A percentile compares a stretch with the other conserved stretches of the same genome.
Evolutionary conservation across 2,888 invertebrate genomes (phyloP).

Genomic region (Pandemis corylana): DNA sequence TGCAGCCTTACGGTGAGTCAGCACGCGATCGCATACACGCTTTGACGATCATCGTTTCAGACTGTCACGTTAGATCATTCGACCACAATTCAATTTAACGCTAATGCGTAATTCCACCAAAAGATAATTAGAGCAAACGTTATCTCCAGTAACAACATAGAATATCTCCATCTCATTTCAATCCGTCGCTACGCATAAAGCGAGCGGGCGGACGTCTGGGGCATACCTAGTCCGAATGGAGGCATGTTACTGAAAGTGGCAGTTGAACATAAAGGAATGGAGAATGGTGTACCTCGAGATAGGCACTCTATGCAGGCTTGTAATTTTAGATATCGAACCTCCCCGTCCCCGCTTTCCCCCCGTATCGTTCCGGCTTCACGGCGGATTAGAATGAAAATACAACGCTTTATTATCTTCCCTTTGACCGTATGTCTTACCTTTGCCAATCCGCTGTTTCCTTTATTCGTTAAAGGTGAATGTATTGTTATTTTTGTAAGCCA

Average conservation of each 20-base stretch:
- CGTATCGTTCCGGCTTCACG: slow-evolving; percentile 65
- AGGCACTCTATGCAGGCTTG: slow-evolving; percentile 79
- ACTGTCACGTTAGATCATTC: slow-evolving; percentile 48
- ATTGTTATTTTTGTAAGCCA: slow-evolving; percentile 64
- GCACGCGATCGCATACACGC: slow-evolving; percentile 73
- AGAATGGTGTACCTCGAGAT: slow-evolving; percentile 73
- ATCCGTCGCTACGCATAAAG: slow-evolving; percentile 66
- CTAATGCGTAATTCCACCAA: slow-evolving; percentile 23
- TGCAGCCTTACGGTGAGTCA: slow-evolving; percentile 65
- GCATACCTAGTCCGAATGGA: slow-evolving; percentile 70
- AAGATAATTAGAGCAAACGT: slow-evolving; percentile 32
- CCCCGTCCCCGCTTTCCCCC: slow-evolving; percentile 58
- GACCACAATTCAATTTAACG: slow-evolving; percentile 22
- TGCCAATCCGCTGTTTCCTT: slow-evolving; percentile 60
- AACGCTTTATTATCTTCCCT: slow-evolving; percentile 80
- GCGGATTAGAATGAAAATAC: slow-evolving; percentile 82
- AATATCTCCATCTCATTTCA: slow-evolving; percentile 51
- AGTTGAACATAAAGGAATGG: slow-evolving; percentile 78
- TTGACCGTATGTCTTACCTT: slow-evolving; percentile 80
- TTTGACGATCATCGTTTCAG: slow-evolving; percentile 60
- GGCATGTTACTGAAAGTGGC: slow-evolving; percentile 75
- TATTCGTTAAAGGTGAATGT: slow-evolving; percentile 63
- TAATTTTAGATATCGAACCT: slow-evolving; percentile 82
- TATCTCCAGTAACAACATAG: slow-evolving; percentile 31
- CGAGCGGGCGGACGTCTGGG: slow-evolving; percentile 61